Evolutionary conservation across 37 sponge, comb jelly and placozoan genomes (phyloP).

Genomic region (Halisarca cf. caerulea): DNA sequence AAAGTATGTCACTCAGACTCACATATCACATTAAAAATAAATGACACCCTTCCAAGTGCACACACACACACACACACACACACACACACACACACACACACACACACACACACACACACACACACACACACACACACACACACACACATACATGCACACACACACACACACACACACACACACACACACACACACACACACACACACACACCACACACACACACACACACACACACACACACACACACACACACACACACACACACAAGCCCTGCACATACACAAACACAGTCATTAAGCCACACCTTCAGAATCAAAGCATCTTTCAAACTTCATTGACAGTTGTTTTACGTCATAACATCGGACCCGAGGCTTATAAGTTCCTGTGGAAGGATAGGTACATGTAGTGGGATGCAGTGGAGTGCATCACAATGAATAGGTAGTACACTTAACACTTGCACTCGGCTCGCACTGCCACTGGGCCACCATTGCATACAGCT

Average conservation of each 20-base stretch:
- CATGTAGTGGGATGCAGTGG: too few species aligned
- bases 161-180: neutral
- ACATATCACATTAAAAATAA: too few species aligned
- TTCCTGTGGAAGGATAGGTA: too few species aligned
- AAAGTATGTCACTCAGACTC: too few species aligned
- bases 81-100: neutral
- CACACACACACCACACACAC: neutral
- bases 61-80: neutral
- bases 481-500: too few species aligned
- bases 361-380: slow-evolving; percentile 84
- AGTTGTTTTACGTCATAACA: slow-evolving; percentile 94
- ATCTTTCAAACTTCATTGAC: slow-evolving; percentile 97
- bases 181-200: neutral
- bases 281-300: neutral
- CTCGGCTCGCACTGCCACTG: too few species aligned
- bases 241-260: too few species aligned
- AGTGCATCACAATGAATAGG: neutral
- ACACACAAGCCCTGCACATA: neutral
- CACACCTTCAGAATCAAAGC: slow-evolving; percentile 83
- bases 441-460: too few species aligned
- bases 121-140: neutral
- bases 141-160: too few species aligned
- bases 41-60: too few species aligned
- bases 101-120: neutral
- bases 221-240: too few species aligned